Evolutionary conservation across 1,140 invertebrate species (phyloP), one percentile per base, ranked within the genome.

Genomic region (Trichoplusia ni): DNA sequence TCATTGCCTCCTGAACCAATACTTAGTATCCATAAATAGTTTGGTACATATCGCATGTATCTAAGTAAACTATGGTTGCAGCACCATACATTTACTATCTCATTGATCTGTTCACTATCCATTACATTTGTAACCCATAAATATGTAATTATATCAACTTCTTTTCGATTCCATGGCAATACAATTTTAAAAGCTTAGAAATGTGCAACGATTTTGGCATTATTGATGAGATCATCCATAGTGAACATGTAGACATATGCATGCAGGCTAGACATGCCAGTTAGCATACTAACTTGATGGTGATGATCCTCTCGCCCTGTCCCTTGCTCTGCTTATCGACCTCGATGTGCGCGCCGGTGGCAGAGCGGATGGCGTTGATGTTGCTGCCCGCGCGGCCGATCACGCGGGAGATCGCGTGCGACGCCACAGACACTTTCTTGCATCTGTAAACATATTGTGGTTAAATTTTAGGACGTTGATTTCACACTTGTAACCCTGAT

Each of bases 301-400:
- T 98, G 62, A 99, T 98, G 71, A 95, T 96, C 77, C 98, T 92
- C 88, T 99, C 98, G 21, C 96, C 96, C 90, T 97, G 96, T 7
- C 96, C 96, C 92, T 98, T 98, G 79, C 95, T 95, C 90, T 98
- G 97, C 83, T 99, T 99, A 84, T 99, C 98, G 1, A 99, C 97
- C 91, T 99, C 98, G 79, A 99, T 99, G 81, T 99, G 97, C 2
- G 98, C 98, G 47, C 97, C 97, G 9, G 98, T 99, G 16, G 97
- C 95, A 64, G 96, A 95, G 64, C 98, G 92, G 77, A 99, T 99
- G 4, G 98, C 96, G 92, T 99, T 99, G 71, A 99, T 99, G 91
- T 99, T 99, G 89, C 95, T 97, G 14, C 98, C 98, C 13, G 96
- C 98, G 77, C 98, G 94, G 1, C 98, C 98, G 82, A 99, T 99